Evolutionary conservation across 1,140 invertebrate species (phyloP), one percentile per base, ranked within the genome.

Genomic region (Tyrophagus putrescentiae): DNA sequence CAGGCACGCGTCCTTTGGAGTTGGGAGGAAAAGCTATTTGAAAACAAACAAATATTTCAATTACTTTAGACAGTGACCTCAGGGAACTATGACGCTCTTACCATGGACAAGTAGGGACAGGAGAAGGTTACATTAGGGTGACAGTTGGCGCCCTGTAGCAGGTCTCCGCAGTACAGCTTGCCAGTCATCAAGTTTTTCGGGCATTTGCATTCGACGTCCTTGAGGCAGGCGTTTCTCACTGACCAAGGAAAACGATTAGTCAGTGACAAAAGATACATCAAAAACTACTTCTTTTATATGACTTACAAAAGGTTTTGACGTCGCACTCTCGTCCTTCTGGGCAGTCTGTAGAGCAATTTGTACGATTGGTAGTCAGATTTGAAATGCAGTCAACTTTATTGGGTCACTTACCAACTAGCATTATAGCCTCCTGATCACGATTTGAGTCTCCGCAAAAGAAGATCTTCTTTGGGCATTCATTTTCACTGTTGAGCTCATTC

Each of bases 181-280:
- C 53, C 53, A 31, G 11, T 13, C 9, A 9, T 41, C 21, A 56
- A 33, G 23, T 13, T 18, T 56, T 33, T 56, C 21, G 27, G 27
- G 27, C 53, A 56, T 56, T 56, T 34, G 23, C 53, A 56, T 56
- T 56, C 16, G 39, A 56, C 18, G 31, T 56, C 27, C 27, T 32
- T 56, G 4, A 56, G 31, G 39, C 53, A 56, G 13, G 53, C 53
- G 27, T 56, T 56, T 11, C 53, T 33, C 2, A 52, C 48, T 52
- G 32, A 3, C 21, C 21, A 48, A 39, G 11, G 36, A 39, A 39
- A 39, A 13, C 11, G n/a, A 39, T 13, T 39, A n/a, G n/a, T 11
- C 11, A 13, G 36, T 39, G n/a, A 42, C 1, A 42, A 42, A 42
- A 42, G 6, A 3, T 42, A 23, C 18, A 42, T 42, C 41, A 42